Evolutionary conservation across 1,140 invertebrate genomes (phyloP).

Genomic region (Hylaeus volcanicus): DNA sequence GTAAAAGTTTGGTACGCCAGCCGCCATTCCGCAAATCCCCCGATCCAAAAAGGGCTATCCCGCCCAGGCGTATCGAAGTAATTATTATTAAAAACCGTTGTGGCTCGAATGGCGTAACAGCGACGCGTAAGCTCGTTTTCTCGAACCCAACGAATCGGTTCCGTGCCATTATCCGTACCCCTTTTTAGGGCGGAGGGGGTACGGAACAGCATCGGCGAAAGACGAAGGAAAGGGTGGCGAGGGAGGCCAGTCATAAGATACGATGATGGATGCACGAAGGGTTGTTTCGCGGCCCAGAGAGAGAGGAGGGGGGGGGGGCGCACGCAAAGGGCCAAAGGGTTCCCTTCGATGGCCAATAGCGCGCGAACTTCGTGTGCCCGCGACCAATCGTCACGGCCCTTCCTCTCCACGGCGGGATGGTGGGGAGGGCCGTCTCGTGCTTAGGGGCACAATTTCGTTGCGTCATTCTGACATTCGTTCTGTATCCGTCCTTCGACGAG

Average conservation of each 20-base stretch:
- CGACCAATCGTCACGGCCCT: slow-evolving; percentile 68
- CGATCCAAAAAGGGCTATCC: slow-evolving; percentile 5
- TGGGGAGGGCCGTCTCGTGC: slow-evolving; percentile 71
- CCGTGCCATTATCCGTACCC: slow-evolving; percentile 63
- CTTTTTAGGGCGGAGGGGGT: neutral
- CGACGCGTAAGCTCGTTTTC: slow-evolving; percentile 54
- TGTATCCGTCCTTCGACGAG: slow-evolving; percentile 68
- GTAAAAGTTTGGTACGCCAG: too few relatives aligned
- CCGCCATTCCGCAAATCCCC: neutral
- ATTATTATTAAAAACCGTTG: slow-evolving; percentile 76
- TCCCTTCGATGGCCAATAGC: slow-evolving; percentile 62
- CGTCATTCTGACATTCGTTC: slow-evolving; percentile 77
- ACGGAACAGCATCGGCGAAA: slow-evolving; percentile 12
- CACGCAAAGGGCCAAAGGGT: slow-evolving; percentile 69
- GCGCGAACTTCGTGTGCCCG: neutral
- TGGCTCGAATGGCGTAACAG: slow-evolving; percentile 28
- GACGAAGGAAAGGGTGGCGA: slow-evolving; percentile 72
- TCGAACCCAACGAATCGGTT: slow-evolving; percentile 70
- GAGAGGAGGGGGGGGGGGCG: slow-evolving; percentile 31
- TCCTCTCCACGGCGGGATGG: slow-evolving; percentile 32
- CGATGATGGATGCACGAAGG: slow-evolving; percentile 78
- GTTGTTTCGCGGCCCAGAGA: slow-evolving; percentile 67
- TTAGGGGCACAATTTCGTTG: slow-evolving; percentile 74
- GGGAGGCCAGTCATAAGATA: slow-evolving; percentile 72
- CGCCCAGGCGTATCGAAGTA: slow-evolving; percentile 63